These are phyloP conservation scores for Eupithecia insigniata DNA, from an alignment of 2,888 invertebrate species.

Conservation along the genomic window DNA sequence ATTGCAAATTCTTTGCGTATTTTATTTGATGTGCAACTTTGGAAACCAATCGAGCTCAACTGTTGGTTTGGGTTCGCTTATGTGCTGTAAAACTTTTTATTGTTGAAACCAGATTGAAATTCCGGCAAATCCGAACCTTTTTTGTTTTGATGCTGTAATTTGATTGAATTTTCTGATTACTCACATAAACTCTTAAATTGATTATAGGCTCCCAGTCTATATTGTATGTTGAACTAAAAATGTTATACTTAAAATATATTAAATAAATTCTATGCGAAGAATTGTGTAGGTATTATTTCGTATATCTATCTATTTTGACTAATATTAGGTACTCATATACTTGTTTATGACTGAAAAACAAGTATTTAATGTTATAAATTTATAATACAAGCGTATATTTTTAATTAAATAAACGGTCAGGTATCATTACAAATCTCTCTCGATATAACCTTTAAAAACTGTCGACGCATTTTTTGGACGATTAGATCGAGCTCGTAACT, in stretches of 20 bases:
- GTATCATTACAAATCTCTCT: no score
- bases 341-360: no score
- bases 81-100: constrained; percentile 36
- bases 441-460: not conserved
- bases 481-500: no score
- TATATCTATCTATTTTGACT: no score
- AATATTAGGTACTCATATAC: no score
- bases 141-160: constrained; percentile 21
- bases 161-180: constrained; percentile 21
- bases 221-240: not conserved
- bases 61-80: constrained; percentile 34
- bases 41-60: constrained; percentile 61
- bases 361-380: no score
- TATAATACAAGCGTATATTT: no score
- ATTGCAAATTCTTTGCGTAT: constrained; percentile 67
- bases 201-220: not conserved
- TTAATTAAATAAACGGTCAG: no score
- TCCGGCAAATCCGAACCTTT: constrained; percentile 27
- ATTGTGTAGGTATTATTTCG: not conserved
- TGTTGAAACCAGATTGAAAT: constrained; percentile 34
- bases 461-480: no score
- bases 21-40: constrained; percentile 62
- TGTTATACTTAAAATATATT: not conserved
- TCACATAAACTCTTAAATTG: not conserved
- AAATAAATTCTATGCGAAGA: not conserved